Conservation (phyloP, 2,888 invertebrate genomes). For the Epinotia demarniana region DNA sequence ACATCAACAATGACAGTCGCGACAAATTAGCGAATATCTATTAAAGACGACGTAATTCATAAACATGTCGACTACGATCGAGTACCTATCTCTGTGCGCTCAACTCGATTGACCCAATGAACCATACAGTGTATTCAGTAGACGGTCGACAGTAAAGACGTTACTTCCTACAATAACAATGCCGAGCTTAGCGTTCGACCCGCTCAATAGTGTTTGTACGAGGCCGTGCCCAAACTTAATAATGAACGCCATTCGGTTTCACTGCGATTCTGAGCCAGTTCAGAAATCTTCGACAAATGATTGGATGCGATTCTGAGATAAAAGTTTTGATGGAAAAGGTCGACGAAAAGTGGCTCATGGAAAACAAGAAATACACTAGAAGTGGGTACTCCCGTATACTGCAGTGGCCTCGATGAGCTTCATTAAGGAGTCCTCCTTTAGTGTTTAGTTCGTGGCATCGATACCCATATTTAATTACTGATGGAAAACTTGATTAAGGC, state of each 20-base stretch:
- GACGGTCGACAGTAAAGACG: slow-evolving; percentile 10
- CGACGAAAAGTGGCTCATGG: background rate
- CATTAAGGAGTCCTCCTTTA: slow-evolving; percentile 17
- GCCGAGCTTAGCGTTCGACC: background rate
- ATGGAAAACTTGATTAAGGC: slow-evolving; percentile 24
- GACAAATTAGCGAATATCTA: background rate
- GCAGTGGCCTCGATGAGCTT: slow-evolving; percentile 14
- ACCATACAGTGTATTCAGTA: slow-evolving; percentile 14
- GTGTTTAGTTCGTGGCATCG: slow-evolving; percentile 15
- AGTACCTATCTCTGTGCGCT: background rate
- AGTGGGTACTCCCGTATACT: slow-evolving; percentile 13
- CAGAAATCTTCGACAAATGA: background rate
- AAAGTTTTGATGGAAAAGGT: background rate
- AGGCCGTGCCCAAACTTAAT: slow-evolving; percentile 18
- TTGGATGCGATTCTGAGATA: background rate
- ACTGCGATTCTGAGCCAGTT: background rate
- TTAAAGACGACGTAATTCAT: background rate
- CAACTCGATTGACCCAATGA: background rate
- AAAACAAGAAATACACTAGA: background rate
- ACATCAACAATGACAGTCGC: background rate
- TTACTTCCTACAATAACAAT: slow-evolving; percentile 27
- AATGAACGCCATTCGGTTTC: slow-evolving; percentile 11
- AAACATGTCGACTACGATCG: background rate
- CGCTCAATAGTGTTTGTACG: slow-evolving; percentile 33
- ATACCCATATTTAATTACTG: slow-evolving; percentile 24